Evolutionary conservation across 1,140 invertebrate genomes (phyloP), one percentile per base, ranked within the genome.

Genomic region (Tenebrio molitor): DNA sequence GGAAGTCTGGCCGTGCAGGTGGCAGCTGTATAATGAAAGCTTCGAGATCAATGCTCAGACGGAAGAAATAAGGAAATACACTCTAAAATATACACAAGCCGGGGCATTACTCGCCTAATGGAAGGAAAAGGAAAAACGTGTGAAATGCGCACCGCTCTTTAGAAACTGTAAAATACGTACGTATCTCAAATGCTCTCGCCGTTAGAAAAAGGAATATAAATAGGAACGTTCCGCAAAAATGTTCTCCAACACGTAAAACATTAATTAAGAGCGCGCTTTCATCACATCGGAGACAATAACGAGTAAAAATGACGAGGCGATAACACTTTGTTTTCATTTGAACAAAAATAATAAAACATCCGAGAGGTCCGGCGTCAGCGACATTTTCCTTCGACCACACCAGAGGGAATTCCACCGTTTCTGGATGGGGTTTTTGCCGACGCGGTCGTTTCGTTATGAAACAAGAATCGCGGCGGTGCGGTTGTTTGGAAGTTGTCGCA

Each of bases 51-150:
- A 50, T 71, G 53, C 63, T 12, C 69, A 25, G 21, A 46, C 65
- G 69, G 65, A 74, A 74, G 65, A 71, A 71, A 74, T 74, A 74
- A 74, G 73, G 69, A 74, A 74, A 74, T 74, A 70, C 67, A 41
- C 58, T 53, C 42, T 72, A 72, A 74, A 70, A 74, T 65, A 74
- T 70, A 70, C 65, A 74, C 63, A 74, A 71, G 68, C 73, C 63
- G 64, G 39, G 46, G 73, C 65, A 74, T 71, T 65, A 71, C 69
- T 68, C 39, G 68, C 21, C 69, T 74, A 74, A 74, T 74, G 73
- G 69, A 71, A 71, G 73, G 42, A 74, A 74, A 74, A 71, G 64
- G 73, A 74, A 74, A 71, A 74, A 71, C 69, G 73, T 74, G 73
- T 71, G 73, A 74, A 74, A 71, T 67, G 50, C 65, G 33, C 46